These are phyloP conservation scores for Torymus texanus DNA, from an alignment of 2,888 invertebrate genomes.

Conservation along the genomic window DNA sequence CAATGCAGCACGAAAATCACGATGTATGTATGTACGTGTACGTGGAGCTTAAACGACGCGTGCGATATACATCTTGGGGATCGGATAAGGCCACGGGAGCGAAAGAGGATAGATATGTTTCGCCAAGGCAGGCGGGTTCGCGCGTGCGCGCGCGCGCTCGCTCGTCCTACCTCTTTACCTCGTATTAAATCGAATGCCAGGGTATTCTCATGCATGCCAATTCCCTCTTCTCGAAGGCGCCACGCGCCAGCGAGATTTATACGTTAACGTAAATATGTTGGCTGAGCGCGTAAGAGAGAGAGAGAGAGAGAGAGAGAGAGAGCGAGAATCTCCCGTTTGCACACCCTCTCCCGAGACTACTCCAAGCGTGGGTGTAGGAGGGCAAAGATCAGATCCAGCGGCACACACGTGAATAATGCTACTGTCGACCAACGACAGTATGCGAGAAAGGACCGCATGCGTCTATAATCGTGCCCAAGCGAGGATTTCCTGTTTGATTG, in stretches of 20 bases:
- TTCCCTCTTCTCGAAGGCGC: conserved; percentile 63
- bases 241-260: conserved; percentile 68
- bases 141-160: neutral
- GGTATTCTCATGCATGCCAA: conserved; percentile 74
- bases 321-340: conserved; percentile 24
- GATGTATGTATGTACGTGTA: neutral
- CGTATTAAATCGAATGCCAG: conserved; percentile 73
- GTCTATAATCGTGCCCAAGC: too few relatives aligned
- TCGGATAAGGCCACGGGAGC: conserved; percentile 65
- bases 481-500: too few relatives aligned
- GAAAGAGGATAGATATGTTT: conserved; percentile 72
- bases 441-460: too few relatives aligned
- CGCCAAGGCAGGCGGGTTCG: conserved; percentile 44
- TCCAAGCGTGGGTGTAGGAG: neutral
- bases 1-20: neutral
- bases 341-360: conserved; percentile 25
- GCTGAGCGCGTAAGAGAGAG: conserved; percentile 39
- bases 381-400: too few relatives aligned
- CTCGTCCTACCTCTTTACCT: conserved; percentile 67
- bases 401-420: too few relatives aligned
- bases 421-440: too few relatives aligned
- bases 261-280: conserved; percentile 71
- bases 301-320: too few relatives aligned
- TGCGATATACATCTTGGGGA: conserved; percentile 70
- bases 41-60: conserved; percentile 46